These are phyloP conservation scores for Tortricodes alternella DNA, from an alignment of 2,888 invertebrate genomes.

Conservation along the genomic window DNA sequence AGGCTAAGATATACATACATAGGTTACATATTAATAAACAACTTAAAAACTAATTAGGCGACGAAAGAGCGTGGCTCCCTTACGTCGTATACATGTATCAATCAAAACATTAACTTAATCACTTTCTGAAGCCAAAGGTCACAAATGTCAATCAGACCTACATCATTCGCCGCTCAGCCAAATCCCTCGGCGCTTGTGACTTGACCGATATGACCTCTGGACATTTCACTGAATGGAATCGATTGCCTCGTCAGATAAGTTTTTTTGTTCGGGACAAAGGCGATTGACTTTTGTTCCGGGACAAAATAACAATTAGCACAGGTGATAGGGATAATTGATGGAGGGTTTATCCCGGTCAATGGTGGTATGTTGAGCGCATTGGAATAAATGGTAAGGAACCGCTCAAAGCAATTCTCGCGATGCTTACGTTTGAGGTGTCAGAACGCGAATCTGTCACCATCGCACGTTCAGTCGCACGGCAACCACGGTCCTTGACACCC, in stretches of 20 bases:
- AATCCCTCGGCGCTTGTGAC: constrained; percentile 10
- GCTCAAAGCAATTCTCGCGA: too few species aligned
- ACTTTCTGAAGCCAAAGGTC: not conserved
- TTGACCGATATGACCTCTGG: constrained; percentile 8
- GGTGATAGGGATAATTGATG: constrained; percentile 11
- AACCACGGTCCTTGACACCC: too few species aligned
- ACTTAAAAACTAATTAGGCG: too few species aligned
- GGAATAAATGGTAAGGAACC: too few species aligned
- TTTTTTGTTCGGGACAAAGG: constrained; percentile 36
- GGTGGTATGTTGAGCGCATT: not conserved
- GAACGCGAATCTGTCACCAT: too few species aligned
- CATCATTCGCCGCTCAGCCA: not conserved
- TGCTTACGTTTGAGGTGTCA: too few species aligned
- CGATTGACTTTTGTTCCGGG: constrained; percentile 28
- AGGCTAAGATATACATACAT: too few species aligned
- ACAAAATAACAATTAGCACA: constrained; percentile 22
- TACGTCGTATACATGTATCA: too few species aligned
- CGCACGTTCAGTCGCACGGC: too few species aligned
- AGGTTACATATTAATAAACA: too few species aligned
- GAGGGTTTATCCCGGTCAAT: not conserved
- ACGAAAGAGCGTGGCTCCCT: too few species aligned
- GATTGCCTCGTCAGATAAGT: constrained; percentile 31
- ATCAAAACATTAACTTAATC: too few species aligned
- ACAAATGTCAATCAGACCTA: not conserved
- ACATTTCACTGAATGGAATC: constrained; percentile 22